A percentile compares a stretch with the other conserved stretches of the same genome.
These are phyloP conservation scores for Aelia acuminata DNA, from an alignment of 2,888 invertebrate genomes.

Conservation along the genomic window DNA sequence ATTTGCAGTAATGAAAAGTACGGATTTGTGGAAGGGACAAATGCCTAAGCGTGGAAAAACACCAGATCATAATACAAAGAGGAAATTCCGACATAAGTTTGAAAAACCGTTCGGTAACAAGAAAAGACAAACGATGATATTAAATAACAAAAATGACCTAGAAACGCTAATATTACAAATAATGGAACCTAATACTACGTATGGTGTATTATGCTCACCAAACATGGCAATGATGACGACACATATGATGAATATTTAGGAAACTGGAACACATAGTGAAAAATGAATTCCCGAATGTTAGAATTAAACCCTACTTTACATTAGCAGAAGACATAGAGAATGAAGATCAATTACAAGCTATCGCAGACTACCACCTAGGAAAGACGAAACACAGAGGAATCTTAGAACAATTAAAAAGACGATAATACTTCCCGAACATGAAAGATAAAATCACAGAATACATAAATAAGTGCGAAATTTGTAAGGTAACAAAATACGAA, in stretches of 20 bases:
- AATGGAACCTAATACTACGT: neutral
- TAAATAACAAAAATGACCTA: neutral
- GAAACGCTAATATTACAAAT: neutral
- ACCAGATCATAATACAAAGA: neutral
- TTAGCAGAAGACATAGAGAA: neutral
- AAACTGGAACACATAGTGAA: neutral
- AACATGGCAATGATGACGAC: neutral
- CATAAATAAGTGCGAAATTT: neutral
- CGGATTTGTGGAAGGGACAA: too few relatives aligned
- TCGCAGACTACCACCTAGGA: too few relatives aligned
- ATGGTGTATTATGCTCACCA: neutral
- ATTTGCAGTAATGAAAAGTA: too few relatives aligned
- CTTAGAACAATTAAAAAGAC: too few relatives aligned
- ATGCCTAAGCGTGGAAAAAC: neutral
- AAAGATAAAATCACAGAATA: too few relatives aligned
- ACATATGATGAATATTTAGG: neutral
- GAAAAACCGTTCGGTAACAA: neutral
- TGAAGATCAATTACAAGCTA: too few relatives aligned
- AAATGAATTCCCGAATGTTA: neutral
- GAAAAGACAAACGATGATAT: neutral
- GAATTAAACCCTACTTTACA: neutral
- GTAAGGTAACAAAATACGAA: too few relatives aligned
- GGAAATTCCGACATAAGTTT: neutral
- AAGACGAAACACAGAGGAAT: too few relatives aligned
- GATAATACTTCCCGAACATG: too few relatives aligned